Evolutionary conservation across 2,797 vertebrate species (phyloP).

Genomic region (Chaunax sp.): DNA sequence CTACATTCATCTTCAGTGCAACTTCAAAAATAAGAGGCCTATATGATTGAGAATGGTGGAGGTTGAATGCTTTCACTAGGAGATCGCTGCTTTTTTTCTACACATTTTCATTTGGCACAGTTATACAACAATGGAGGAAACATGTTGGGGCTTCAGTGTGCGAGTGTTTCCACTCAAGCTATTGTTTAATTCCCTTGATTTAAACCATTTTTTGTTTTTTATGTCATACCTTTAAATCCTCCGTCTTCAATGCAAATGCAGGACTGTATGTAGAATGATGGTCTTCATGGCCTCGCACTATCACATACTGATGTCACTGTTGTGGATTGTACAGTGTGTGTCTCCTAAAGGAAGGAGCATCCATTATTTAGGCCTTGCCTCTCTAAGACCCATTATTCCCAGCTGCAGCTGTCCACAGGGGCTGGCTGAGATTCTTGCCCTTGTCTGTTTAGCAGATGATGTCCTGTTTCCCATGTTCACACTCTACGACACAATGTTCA

Average conservation of each 20-base stretch:
- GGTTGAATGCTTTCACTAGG: slow-evolving; percentile 26
- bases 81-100: slow-evolving; percentile 39
- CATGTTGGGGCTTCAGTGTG: slow-evolving; percentile 5
- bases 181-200: slow-evolving; percentile 19
- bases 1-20: slow-evolving; percentile 59
- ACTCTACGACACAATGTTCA: slow-evolving; percentile 51
- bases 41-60: slow-evolving; percentile 46
- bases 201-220: not conserved
- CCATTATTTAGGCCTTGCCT: slow-evolving; percentile 74
- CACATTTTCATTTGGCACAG: slow-evolving; percentile 21
- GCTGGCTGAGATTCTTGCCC: slow-evolving; percentile 56
- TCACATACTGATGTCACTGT: slow-evolving; percentile 80
- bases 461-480: slow-evolving; percentile 66
- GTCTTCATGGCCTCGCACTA: too few species aligned
- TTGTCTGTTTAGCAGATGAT: slow-evolving; percentile 75
- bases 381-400: slow-evolving; percentile 56
- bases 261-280: not conserved
- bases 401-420: slow-evolving; percentile 61
- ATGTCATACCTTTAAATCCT: not conserved
- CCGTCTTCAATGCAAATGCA: not conserved
- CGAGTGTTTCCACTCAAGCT: not conserved
- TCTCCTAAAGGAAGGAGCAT: slow-evolving; percentile 63
- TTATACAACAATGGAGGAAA: not conserved
- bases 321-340: slow-evolving; percentile 64
- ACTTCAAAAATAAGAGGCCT: slow-evolving; percentile 56